Evolutionary conservation across 2,113 vertebrate species (phyloP).

Genomic region (Elachura formosa): DNA sequence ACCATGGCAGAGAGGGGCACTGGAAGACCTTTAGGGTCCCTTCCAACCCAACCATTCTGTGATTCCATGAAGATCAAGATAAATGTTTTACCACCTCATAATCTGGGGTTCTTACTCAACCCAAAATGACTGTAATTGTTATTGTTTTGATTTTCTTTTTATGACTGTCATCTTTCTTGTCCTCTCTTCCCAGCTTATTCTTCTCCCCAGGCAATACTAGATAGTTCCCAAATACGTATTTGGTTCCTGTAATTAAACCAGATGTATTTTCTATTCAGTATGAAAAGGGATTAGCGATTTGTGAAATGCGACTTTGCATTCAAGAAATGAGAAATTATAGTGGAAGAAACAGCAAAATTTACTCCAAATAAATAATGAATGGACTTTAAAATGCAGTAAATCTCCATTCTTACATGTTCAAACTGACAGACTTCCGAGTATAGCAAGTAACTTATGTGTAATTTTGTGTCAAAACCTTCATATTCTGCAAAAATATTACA

Average conservation of each 20-base stretch:
- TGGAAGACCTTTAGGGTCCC: neutral
- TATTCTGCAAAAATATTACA: neutral
- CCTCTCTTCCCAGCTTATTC: neutral
- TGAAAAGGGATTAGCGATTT: neutral
- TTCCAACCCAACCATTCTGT: neutral
- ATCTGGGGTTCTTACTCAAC: neutral
- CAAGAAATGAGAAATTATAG: conserved; percentile 11
- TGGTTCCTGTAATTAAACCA: conserved; percentile 18
- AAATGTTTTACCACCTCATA: neutral
- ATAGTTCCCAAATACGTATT: neutral
- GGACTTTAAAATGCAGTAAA: neutral
- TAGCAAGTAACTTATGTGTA: neutral
- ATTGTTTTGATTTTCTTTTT: neutral
- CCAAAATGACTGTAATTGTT: neutral
- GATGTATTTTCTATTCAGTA: neutral
- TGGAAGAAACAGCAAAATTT: neutral
- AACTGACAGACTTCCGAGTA: neutral
- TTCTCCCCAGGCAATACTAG: neutral
- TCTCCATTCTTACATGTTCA: neutral
- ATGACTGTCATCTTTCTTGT: neutral
- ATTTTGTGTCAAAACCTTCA: neutral
- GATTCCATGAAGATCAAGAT: neutral
- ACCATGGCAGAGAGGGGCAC: neutral
- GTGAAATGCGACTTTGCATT: neutral
- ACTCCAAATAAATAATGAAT: neutral